Evolutionary conservation across 2,113 vertebrate species (phyloP).

Genomic region (Ursus arctos): DNA sequence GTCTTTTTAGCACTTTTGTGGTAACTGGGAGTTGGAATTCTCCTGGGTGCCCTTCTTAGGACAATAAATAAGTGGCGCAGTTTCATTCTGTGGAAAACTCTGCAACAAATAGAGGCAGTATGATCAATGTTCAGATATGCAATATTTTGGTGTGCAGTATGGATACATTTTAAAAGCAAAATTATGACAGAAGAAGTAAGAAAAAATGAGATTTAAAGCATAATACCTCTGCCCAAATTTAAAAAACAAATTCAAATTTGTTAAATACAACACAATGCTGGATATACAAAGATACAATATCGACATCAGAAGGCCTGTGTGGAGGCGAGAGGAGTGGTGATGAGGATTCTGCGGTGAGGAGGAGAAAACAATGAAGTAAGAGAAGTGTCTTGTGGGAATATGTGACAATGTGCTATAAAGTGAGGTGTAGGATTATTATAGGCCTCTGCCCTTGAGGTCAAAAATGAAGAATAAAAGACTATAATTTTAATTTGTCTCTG

Average conservation of each 20-base stretch:
- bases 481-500: slow-evolving; percentile 55
- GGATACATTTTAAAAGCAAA: slow-evolving; percentile 14
- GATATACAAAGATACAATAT: neutral
- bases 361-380: neutral
- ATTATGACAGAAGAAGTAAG: neutral
- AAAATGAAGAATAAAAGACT: slow-evolving; percentile 27
- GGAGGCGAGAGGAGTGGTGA: neutral
- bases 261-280: neutral
- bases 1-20: neutral
- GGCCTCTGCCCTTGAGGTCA: slow-evolving; percentile 14
- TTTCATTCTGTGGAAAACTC: neutral
- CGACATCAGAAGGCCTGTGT: neutral
- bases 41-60: neutral
- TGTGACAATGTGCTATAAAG: neutral
- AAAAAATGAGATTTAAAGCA: slow-evolving; percentile 26
- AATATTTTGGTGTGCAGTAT: neutral
- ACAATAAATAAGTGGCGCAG: neutral
- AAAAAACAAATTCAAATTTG: neutral
- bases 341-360: neutral
- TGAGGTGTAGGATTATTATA: neutral
- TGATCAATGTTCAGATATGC: neutral
- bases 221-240: neutral
- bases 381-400: neutral
- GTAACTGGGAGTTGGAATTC: neutral
- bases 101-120: neutral